Percentiles rank a stretch among this genome's conserved stretches.
Evolutionary conservation across 2,888 invertebrate species (phyloP).

Genomic region (Lysandra coridon): DNA sequence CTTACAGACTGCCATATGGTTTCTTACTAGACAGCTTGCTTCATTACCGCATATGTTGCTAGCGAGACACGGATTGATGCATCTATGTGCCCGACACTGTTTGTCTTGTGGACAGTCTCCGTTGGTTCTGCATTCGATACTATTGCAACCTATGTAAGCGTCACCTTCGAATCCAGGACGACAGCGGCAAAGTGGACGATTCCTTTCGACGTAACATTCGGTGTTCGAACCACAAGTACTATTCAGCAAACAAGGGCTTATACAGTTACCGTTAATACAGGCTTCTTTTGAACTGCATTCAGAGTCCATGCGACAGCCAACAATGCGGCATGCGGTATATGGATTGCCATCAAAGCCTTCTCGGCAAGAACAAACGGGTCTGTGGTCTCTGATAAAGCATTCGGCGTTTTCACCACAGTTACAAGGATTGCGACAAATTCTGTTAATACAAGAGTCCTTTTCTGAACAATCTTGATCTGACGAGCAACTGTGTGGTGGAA

Average conservation of each 20-base stretch:
- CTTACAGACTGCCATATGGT: slow-evolving; percentile 92
- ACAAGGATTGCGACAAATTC: slow-evolving; percentile 92
- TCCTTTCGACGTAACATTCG: slow-evolving; percentile 88
- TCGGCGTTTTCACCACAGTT: slow-evolving; percentile 92
- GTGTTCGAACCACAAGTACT: slow-evolving; percentile 91
- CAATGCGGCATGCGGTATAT: slow-evolving; percentile 87
- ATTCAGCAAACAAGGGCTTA: slow-evolving; percentile 90
- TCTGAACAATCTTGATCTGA: slow-evolving; percentile 89
- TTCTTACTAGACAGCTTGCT: slow-evolving; percentile 89
- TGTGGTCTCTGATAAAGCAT: slow-evolving; percentile 90
- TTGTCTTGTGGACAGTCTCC: slow-evolving; percentile 93
- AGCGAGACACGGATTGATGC: slow-evolving; percentile 90
- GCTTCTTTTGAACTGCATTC: slow-evolving; percentile 92
- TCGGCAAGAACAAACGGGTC: slow-evolving; percentile 92
- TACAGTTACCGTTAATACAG: slow-evolving; percentile 91
- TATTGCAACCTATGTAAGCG: slow-evolving; percentile 85
- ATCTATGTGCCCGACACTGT: slow-evolving; percentile 92
- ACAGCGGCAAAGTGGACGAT: slow-evolving; percentile 89
- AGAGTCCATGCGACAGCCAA: slow-evolving; percentile 90
- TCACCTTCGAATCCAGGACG: slow-evolving; percentile 90
- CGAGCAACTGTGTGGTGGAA: slow-evolving; percentile 88
- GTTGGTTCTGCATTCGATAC: slow-evolving; percentile 91
- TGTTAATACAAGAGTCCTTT: slow-evolving; percentile 90
- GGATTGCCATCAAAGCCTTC: slow-evolving; percentile 94
- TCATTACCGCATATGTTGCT: slow-evolving; percentile 88